These are phyloP conservation scores for Atopsyche davidsoni DNA, from an alignment of 1,140 invertebrate species.

Conservation along the genomic window DNA sequence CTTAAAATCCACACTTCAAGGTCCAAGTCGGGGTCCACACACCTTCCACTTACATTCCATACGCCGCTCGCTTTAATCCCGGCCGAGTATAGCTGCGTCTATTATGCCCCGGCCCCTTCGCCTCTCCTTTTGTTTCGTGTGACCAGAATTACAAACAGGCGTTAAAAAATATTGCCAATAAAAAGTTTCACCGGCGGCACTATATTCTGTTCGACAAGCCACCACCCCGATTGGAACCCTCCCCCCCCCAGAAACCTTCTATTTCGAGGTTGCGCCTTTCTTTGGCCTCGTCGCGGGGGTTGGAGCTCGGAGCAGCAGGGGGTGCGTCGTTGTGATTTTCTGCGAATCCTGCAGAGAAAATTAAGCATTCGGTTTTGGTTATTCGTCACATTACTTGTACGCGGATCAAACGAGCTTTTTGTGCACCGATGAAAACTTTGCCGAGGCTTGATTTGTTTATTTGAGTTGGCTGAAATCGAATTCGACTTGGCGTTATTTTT, in stretches of 20 bases:
- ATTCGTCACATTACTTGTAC: too few species aligned
- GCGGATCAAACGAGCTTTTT: too few species aligned
- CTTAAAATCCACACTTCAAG: not conserved
- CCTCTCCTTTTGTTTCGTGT: constrained; percentile 31
- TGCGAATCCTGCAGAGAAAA: too few species aligned
- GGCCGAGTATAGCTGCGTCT: too few species aligned
- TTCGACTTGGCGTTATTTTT: too few species aligned
- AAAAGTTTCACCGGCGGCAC: constrained; percentile 31
- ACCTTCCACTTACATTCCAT: not conserved
- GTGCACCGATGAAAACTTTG: too few species aligned
- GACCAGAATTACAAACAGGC: constrained; percentile 32
- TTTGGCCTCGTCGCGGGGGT: not conserved
- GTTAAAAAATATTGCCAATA: constrained; percentile 33
- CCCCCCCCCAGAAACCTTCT: constrained; percentile 2
- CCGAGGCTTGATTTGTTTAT: too few species aligned
- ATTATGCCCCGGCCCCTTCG: too few species aligned
- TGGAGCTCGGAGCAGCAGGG: not conserved
- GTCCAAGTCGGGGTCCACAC: not conserved
- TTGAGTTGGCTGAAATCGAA: too few species aligned
- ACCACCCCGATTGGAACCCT: constrained; percentile 8
- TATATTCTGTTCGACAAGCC: constrained; percentile 32
- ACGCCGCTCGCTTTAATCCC: too few species aligned
- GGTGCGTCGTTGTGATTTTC: too few species aligned
- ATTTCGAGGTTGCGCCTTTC: not conserved
- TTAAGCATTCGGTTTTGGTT: too few species aligned